Percentiles rank a stretch among this genome's conserved stretches.
Evolutionary conservation across 2,113 vertebrate species (phyloP).

Genomic region (Tonatia bakeri): DNA sequence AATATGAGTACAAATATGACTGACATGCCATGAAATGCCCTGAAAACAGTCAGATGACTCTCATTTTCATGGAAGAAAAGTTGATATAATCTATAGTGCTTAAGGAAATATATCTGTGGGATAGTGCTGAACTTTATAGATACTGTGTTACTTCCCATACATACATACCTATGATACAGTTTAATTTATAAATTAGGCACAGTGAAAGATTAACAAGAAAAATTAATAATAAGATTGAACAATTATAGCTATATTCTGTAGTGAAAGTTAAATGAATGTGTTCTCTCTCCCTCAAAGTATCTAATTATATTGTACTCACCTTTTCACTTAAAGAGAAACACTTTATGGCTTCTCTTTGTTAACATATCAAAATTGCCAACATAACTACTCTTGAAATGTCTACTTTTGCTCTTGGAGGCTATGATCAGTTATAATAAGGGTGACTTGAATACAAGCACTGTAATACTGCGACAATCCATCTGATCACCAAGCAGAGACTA

Average conservation of each 20-base stretch:
- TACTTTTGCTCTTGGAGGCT: not conserved
- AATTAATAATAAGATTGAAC: not conserved
- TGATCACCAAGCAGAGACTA: not conserved
- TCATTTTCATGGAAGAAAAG: not conserved
- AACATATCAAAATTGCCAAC: not conserved
- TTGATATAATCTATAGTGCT: not conserved
- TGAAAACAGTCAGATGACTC: not conserved
- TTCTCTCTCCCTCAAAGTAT: not conserved
- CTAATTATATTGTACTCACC: not conserved
- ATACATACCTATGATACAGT: not conserved
- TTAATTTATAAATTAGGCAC: not conserved
- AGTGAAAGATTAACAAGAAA: not conserved
- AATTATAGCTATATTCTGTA: not conserved
- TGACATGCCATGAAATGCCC: not conserved
- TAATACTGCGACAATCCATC: too few relatives aligned
- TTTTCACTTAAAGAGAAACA: not conserved
- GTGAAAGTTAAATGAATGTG: not conserved
- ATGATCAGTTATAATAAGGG: not conserved
- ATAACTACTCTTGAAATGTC: not conserved
- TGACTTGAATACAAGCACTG: not conserved
- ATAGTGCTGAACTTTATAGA: not conserved
- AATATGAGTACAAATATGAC: not conserved
- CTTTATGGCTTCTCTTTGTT: not conserved
- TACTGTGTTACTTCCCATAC: not conserved
- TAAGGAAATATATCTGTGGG: not conserved